These are phyloP conservation scores for Tinea pellionella DNA, from an alignment of 2,888 invertebrate species.

Conservation along the genomic window DNA sequence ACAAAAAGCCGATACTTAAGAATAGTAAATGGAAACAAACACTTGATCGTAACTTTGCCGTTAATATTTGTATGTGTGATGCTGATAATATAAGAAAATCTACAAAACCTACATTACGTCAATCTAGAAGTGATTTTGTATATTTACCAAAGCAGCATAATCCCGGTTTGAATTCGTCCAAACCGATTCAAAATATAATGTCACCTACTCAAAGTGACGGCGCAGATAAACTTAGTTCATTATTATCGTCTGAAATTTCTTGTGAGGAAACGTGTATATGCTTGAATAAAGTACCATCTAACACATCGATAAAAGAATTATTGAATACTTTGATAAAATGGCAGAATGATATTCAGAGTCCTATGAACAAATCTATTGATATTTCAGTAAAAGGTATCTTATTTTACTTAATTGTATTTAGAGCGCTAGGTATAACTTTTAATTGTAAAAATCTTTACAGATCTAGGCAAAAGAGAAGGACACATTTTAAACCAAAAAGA, in stretches of 20 bases:
- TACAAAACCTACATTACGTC: neutral
- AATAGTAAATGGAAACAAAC: constrained; percentile 16
- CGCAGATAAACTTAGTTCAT: neutral
- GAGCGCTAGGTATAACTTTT: no score
- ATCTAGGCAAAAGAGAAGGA: neutral
- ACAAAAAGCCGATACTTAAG: neutral
- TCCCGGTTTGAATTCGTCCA: neutral
- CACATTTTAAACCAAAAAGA: neutral
- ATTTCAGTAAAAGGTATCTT: neutral
- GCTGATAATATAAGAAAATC: neutral
- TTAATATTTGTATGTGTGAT: constrained; percentile 46
- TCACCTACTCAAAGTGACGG: neutral
- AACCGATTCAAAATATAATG: neutral
- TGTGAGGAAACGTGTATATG: constrained; percentile 37
- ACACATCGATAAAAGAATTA: constrained; percentile 44
- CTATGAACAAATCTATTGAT: neutral
- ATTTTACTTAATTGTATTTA: no score
- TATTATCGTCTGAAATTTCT: neutral
- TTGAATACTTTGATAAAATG: constrained; percentile 36
- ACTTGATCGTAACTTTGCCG: constrained; percentile 32
- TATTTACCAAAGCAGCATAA: neutral
- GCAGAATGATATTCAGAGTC: constrained; percentile 24
- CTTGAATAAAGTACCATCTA: constrained; percentile 49
- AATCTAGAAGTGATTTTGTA: neutral
- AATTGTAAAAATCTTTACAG: neutral